Percentiles rank a stretch among this genome's conserved stretches.
Conservation (phyloP, 1,140 invertebrate genomes). For the Eurosta solidaginis region DNA sequence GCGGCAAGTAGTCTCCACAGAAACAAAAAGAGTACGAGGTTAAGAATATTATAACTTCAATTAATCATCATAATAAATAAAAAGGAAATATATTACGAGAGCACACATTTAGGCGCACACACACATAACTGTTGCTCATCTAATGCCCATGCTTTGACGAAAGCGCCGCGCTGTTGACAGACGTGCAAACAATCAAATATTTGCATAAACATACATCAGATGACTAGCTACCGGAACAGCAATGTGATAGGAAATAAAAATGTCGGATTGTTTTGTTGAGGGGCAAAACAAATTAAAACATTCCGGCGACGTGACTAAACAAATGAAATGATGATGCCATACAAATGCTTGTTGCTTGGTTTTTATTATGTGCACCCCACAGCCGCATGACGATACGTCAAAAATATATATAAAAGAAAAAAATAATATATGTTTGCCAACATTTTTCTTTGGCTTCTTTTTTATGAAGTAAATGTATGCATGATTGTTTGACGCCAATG, state of each 20-base stretch:
- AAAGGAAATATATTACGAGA: constrained; percentile 39
- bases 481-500: neutral
- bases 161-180: neutral
- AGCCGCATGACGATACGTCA: neutral
- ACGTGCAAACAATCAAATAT: neutral
- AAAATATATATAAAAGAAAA: neutral
- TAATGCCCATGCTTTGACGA: neutral
- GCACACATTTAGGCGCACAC: constrained; percentile 8
- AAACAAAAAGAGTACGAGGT: neutral
- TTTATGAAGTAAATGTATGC: neutral
- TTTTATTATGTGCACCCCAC: neutral
- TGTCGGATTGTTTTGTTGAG: neutral
- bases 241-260: neutral
- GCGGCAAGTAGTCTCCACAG: neutral
- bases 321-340: neutral
- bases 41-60: constrained; percentile 50
- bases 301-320: constrained; percentile 42
- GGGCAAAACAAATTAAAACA: constrained; percentile 57
- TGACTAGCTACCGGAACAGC: neutral
- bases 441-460: neutral
- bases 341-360: constrained; percentile 22
- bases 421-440: neutral
- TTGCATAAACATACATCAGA: neutral
- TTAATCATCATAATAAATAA: constrained; percentile 55
- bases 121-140: neutral